These are phyloP conservation scores for Temnothorax longispinosus DNA, from an alignment of 1,140 invertebrate species.

Conservation along the genomic window DNA sequence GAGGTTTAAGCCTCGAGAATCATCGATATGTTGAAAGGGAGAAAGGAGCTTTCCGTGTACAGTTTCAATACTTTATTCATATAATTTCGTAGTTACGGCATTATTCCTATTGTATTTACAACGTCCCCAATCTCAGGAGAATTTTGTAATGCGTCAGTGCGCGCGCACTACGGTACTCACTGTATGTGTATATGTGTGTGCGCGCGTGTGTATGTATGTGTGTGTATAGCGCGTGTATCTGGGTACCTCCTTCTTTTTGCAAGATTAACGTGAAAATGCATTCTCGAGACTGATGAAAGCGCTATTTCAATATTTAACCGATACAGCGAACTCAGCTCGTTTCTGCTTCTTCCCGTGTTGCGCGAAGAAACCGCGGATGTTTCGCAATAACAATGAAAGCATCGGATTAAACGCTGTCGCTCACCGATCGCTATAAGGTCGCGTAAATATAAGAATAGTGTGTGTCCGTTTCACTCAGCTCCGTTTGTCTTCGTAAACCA, in stretches of 20 bases:
- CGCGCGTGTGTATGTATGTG: background rate
- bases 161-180: conserved; percentile 66
- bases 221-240: background rate
- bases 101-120: conserved; percentile 79
- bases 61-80: conserved; percentile 79
- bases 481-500: conserved; percentile 37
- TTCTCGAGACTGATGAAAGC: conserved; percentile 49
- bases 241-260: conserved; percentile 36
- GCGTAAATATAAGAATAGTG: conserved; percentile 60
- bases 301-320: conserved; percentile 54
- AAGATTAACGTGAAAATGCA: conserved; percentile 62
- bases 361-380: background rate
- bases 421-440: background rate
- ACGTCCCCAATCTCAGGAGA: conserved; percentile 60
- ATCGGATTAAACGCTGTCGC: background rate
- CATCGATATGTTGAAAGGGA: conserved; percentile 1
- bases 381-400: conserved; percentile 14
- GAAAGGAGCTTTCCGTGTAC: conserved; percentile 39
- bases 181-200: conserved; percentile 3
- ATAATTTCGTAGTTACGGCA: conserved; percentile 78
- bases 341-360: background rate
- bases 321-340: conserved; percentile 16
- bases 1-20: background rate
- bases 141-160: conserved; percentile 72
- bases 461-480: conserved; percentile 60